Conservation (phyloP, 2,888 invertebrate genomes). For the Pseudococcus longispinus region DNA sequence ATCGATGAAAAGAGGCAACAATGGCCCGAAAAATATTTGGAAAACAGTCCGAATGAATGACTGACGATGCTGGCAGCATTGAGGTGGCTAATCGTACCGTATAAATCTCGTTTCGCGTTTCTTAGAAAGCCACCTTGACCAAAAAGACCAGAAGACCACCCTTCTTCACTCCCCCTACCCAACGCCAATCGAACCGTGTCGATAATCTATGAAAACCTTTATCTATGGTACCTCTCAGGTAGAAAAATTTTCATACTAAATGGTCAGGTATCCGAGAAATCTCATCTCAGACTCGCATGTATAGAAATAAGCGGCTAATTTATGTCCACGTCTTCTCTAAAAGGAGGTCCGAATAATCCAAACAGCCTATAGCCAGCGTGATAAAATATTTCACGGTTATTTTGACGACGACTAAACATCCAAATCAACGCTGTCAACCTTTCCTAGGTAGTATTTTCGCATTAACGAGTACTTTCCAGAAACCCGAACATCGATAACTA, state of each 20-base stretch:
- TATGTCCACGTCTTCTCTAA: neutral
- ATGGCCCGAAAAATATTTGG: neutral
- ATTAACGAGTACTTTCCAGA: neutral
- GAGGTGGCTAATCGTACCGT: neutral
- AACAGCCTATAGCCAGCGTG: neutral
- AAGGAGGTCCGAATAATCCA: neutral
- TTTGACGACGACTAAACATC: neutral
- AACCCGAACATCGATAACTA: neutral
- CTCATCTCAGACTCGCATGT: neutral
- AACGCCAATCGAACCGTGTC: conserved; percentile 12
- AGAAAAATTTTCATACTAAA: neutral
- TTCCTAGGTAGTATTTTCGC: neutral
- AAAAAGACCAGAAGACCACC: too few species aligned
- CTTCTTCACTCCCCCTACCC: neutral
- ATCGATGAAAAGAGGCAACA: neutral
- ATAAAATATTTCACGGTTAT: conserved; percentile 22
- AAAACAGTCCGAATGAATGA: neutral
- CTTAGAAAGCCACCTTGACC: conserved; percentile 25
- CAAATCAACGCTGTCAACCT: conserved; percentile 12
- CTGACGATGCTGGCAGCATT: neutral
- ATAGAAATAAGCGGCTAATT: conserved; percentile 20
- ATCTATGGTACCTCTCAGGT: neutral
- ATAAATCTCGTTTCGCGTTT: conserved; percentile 18
- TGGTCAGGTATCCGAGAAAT: neutral
- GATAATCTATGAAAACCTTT: conserved; percentile 18